Base-by-base conservation (phyloP, 2,888 invertebrate species). In the Pyrochroa serraticornis region DNA sequence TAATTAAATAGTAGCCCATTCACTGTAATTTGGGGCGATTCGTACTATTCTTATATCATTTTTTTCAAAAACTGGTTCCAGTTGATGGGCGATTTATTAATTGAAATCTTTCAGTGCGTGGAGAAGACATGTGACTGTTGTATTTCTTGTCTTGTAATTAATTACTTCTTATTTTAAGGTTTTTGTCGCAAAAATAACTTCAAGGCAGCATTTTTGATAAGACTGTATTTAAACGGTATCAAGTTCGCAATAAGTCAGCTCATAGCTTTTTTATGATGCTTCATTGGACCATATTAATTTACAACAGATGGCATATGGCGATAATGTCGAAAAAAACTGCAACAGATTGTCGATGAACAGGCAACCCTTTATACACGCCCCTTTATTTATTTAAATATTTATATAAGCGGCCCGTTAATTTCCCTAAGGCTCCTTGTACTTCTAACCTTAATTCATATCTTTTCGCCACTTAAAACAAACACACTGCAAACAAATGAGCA, bases 21-120 rank as follows among this genome's bases (percentile, higher is more conserved):
- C 9, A n/a, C 30, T 10, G 30, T 43, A 43, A 43, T 43, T 43
- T 43, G 30, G 22, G 14, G n/a, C 34, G 45, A 45, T 37, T 47
- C 36, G 3, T 34, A 37, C 36, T 30, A 47, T 38, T 47, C 34
- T 47, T 47, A 36, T 37, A 47, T 30, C 47, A 36, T 14, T 49
- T 32, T 49, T 49, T 13, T n/a, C n/a, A 36, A 52, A 45, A 52
- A 52, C 52, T 45, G 46, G 46, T 53, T 53, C 36, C 44, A 52
- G 22, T 22, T 22, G 22, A 46, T 47, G 46, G 12, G 46, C 36
- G 35, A 41, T 43, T 42, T 44, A 44, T 44, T 48, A 37, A 52
- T 30, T 52, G 38, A 52, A 52, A 44, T 51, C 36, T 51, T 51
- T 47, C 37, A 47, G 47, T 50, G 51, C 51, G 57, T 57, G 45